Base-by-base conservation (phyloP, 1,140 invertebrate genomes). In the Bacillus rossius region DNA sequence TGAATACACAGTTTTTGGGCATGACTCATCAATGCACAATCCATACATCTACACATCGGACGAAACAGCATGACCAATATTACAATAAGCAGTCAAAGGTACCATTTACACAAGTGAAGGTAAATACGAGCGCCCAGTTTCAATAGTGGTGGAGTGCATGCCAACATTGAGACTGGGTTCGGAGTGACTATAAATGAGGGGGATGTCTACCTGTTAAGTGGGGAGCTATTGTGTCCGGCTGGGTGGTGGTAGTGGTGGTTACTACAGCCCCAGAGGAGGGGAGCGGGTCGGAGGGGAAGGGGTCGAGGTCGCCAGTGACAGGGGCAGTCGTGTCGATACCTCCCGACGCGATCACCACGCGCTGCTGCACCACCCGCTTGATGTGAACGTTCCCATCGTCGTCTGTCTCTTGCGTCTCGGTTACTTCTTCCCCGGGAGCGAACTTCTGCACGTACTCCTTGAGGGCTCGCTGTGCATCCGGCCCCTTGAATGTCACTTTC, bases 401-500 rank as follows among this genome's bases (percentile, higher is more conserved):
- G 65, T 81, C 79, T 0, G 74, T 67, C 59, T 75, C 72, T 65
- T 77, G 67, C 13, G 70, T 73, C 67, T 81, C 77, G 40, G 71
- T 61, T 8, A 76, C 68, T 50, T 79, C 72, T 65, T 80, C 75
- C 14, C 77, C 79, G 45, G 77, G 76, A 48, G 70, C 69, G 64
- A 80, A 81, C 25, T 75, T 65, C 40, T 76, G 68, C 26, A 81
- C 74, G 50, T 77, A 81, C 37, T 78, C 70, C 61, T 72, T 64
- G 55, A 81, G 60, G 60, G 75, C 72, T 54, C 75, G 63, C 55
- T 80, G 73, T 19, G 78, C 78, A 60, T 80, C 74, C 16, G 73
- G 69, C 13, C 80, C 80, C 58, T 68, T 72, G 61, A 82, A 82
- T n/a, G 78, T 80, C 16, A 82, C 69, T 63, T 76, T 77, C 38